Conservation (phyloP, 2,113 vertebrate species). For the Sapayoa aenigma region DNA sequence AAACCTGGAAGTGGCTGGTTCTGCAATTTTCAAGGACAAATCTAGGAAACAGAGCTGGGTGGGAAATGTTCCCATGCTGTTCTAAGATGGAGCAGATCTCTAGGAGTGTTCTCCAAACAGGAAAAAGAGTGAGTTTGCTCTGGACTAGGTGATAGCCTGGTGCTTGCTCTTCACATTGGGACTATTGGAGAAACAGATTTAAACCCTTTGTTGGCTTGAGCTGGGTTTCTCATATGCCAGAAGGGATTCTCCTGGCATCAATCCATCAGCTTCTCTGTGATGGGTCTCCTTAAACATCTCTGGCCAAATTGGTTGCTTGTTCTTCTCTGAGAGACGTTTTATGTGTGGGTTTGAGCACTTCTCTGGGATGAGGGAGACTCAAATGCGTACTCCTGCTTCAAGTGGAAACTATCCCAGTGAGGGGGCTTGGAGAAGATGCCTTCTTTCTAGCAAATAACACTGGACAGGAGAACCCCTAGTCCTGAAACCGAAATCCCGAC, state of each 20-base stretch:
- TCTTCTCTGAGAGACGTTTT: background rate
- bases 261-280: background rate
- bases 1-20: background rate
- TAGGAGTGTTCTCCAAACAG: background rate
- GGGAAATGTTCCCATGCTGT: background rate
- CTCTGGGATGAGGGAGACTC: background rate
- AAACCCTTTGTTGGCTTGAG: background rate
- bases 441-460: background rate
- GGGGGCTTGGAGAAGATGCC: background rate
- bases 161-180: background rate
- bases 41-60: background rate
- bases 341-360: background rate
- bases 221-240: background rate
- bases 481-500: background rate
- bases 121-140: background rate
- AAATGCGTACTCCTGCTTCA: background rate
- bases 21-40: background rate
- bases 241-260: background rate
- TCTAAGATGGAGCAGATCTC: background rate
- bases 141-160: background rate
- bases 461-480: background rate
- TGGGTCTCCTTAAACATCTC: background rate
- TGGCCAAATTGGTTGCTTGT: background rate
- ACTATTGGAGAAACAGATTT: background rate
- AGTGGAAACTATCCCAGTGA: background rate